Base-by-base conservation (phyloP, 2,888 invertebrate species). In the Halictus quadricinctus region DNA sequence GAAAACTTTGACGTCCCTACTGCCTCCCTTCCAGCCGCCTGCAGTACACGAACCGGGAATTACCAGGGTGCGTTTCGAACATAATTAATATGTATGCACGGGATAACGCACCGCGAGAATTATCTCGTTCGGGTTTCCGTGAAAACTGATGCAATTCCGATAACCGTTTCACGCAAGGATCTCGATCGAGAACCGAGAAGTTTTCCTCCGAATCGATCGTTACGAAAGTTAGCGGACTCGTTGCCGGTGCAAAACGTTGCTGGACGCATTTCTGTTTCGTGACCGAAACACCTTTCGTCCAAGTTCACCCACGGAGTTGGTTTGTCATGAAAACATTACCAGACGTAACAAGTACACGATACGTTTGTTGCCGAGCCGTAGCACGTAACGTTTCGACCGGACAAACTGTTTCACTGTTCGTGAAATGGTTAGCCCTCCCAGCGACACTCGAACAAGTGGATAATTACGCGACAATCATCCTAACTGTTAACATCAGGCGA, bases 141-240 rank as follows among this genome's bases (percentile, higher is more conserved):
- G 18, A 21, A 36, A 66, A 46, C 75, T 72, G 72, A 72, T 25
- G 75, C 54, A 83, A 83, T 48, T 25, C 18, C 10, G 64, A 36
- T 6, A 66, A 8, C 15, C 15, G 25, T 83, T 73, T 58, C 73
- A 29, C 15, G 46, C 1, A 12, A n/a, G 5, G 41, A 75, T 70
- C 10, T 41, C 50, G 13, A 41, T 29, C 10, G 60, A 15, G 50
- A 66, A 54, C 76, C 72, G 46, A 64, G 29, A 81, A 36, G 36
- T 72, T 54, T 66, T 66, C 54, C 76, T 66, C 12, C 13, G 54
- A 25, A 60, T 13, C 54, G 58, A 29, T 2, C n/a, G 10, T n/a
- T n/a, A 29, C 58, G 76, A 73, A 74, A 76, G 29, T 81, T 66
- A 18, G 41, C 7, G 64, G 21, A 18, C 1, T 75, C 72, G 36